phyloP scores from a whole-genome alignment of 92 coral and sea anemone species.

The Hydrozoanthus gracilis region DNA sequence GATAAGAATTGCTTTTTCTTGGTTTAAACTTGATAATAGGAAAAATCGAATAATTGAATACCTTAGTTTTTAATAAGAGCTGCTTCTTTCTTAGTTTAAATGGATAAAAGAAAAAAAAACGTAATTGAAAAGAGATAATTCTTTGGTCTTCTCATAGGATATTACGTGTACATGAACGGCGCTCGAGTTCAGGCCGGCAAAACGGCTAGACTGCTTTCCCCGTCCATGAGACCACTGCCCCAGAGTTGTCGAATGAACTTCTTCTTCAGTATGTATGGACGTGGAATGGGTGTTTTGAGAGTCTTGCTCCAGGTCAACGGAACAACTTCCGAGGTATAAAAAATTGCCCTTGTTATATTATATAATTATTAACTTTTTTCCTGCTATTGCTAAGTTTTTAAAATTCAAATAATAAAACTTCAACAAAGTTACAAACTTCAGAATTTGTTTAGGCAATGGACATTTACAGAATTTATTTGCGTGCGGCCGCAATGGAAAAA shows the following conservation, averaged over 20 bases:
- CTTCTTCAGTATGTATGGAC: conserved; percentile 91
- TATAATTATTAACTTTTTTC: too few relatives aligned
- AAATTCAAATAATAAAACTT: too few relatives aligned
- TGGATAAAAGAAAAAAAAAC: neutral
- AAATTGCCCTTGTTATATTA: neutral
- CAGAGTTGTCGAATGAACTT: conserved; percentile 82
- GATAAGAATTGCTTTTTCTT: too few relatives aligned
- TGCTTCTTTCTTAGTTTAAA: neutral
- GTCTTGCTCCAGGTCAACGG: conserved; percentile 67
- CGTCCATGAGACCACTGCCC: conserved; percentile 57
- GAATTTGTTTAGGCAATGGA: too few relatives aligned
- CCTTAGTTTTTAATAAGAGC: neutral
- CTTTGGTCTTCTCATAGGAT: conserved; percentile 54
- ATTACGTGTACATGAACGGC: conserved; percentile 84
- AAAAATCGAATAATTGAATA: too few relatives aligned
- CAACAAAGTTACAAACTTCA: too few relatives aligned
- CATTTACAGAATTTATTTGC: too few relatives aligned
- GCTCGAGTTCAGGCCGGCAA: conserved; percentile 56
- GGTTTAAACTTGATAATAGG: too few relatives aligned
- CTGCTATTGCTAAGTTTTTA: too few relatives aligned
- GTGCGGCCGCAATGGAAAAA: too few relatives aligned
- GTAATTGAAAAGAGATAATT: neutral
- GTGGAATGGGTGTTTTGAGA: conserved; percentile 76
- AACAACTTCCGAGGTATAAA: conserved; percentile 34
- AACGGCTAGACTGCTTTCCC: conserved; percentile 70